A percentile compares a stretch with the other conserved stretches of the same genome.
Evolutionary conservation across 1,140 invertebrate species (phyloP).

Genomic region (Panagrolaimus sp.): DNA sequence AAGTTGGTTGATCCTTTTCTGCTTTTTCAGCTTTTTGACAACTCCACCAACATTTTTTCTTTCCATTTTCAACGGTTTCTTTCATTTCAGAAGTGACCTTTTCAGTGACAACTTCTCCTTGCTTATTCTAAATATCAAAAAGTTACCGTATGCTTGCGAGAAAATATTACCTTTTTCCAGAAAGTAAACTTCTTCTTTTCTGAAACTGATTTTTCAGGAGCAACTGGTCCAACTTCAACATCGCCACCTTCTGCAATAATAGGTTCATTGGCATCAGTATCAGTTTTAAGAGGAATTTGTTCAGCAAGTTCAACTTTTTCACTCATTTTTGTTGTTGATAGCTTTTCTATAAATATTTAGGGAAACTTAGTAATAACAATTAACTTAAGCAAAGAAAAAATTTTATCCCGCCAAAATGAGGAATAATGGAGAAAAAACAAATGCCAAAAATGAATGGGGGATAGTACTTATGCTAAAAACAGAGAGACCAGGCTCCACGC

Average conservation of each 20-base stretch:
- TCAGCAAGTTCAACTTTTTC: slow-evolving; percentile 6
- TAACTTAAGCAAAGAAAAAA: too few species aligned
- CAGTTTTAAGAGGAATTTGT: slow-evolving; percentile 4
- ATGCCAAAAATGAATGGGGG: too few species aligned
- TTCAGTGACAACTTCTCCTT: background rate
- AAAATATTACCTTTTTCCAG: slow-evolving; percentile 7
- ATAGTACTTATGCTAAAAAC: too few species aligned
- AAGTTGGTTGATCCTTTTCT: slow-evolving; percentile 6
- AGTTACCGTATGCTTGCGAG: background rate
- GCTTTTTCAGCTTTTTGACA: background rate
- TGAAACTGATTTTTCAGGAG: background rate
- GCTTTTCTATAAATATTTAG: too few species aligned
- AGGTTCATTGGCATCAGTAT: background rate
- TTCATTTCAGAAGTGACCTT: background rate
- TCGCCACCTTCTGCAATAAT: background rate
- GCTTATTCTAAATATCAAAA: background rate
- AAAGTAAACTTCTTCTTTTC: slow-evolving; percentile 2
- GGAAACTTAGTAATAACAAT: too few species aligned
- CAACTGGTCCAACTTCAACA: slow-evolving; percentile 5
- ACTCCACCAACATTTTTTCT: slow-evolving; percentile 5
- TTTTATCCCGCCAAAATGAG: too few species aligned
- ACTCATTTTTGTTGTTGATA: background rate
- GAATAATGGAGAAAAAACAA: too few species aligned
- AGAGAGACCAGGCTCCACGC: too few species aligned
- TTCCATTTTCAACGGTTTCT: background rate